Percentiles rank a stretch among this genome's conserved stretches.
Conservation (phyloP, 1,140 invertebrate species). For the Ips typographus region DNA sequence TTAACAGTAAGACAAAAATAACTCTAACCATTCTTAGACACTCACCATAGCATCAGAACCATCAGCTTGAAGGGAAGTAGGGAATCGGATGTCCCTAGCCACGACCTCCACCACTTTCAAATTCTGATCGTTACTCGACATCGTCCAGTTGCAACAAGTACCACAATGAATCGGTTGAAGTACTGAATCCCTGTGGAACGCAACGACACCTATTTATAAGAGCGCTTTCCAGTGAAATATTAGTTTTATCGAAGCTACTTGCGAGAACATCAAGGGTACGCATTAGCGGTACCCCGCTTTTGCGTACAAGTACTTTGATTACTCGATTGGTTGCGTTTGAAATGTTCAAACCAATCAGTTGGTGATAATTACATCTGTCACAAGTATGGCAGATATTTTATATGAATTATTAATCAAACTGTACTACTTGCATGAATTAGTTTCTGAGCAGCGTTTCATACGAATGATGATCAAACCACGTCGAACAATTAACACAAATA, state of each 20-base stretch:
- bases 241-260: slow-evolving; percentile 9
- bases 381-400: neutral
- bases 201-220: slow-evolving; percentile 17
- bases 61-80: slow-evolving; percentile 79
- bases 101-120: slow-evolving; percentile 61
- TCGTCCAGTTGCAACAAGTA: neutral
- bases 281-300: neutral
- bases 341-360: neutral
- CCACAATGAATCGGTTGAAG: neutral
- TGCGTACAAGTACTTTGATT: neutral
- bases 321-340: neutral
- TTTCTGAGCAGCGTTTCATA: too few relatives aligned
- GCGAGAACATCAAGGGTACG: neutral
- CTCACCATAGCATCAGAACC: slow-evolving; percentile 89
- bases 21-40: slow-evolving; percentile 8
- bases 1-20: too few relatives aligned
- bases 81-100: slow-evolving; percentile 80
- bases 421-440: too few relatives aligned
- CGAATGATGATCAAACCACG: too few relatives aligned
- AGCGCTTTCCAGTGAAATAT: slow-evolving; percentile 3
- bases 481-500: too few relatives aligned
- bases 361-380: neutral
- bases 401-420: too few relatives aligned
- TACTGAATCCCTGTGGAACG: neutral
- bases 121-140: slow-evolving; percentile 44